Evolutionary conservation across 2,797 vertebrate species (phyloP).

Genomic region (Coregonus sp.): DNA sequence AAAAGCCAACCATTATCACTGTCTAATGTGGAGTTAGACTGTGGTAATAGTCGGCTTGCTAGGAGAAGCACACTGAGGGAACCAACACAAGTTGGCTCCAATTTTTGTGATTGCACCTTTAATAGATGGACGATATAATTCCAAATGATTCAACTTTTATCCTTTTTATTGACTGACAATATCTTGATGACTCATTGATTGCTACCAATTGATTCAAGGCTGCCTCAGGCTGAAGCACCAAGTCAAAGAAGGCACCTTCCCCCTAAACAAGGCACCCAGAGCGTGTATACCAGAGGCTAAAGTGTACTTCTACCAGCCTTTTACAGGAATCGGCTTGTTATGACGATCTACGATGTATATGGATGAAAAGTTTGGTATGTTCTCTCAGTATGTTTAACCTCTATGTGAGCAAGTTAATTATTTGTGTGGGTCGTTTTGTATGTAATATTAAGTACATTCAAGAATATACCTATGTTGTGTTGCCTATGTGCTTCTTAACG

Average conservation of each 20-base stretch:
- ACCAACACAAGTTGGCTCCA: neutral
- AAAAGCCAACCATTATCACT: conserved; percentile 10
- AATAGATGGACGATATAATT: neutral
- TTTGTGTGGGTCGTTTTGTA: neutral
- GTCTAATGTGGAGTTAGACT: neutral
- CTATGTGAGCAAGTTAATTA: neutral
- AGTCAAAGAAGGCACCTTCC: neutral
- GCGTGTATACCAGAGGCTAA: neutral
- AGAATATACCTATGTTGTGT: neutral
- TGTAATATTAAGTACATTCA: neutral
- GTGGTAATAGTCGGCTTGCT: conserved; percentile 5
- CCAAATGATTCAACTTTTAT: neutral
- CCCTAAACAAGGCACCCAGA: neutral
- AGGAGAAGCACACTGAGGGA: neutral
- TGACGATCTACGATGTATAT: neutral
- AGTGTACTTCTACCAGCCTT: neutral
- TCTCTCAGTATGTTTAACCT: neutral
- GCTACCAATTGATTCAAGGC: neutral
- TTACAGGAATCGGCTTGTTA: neutral
- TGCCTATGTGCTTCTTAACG: neutral
- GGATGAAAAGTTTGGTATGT: neutral
- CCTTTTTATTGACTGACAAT: neutral
- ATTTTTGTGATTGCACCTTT: neutral
- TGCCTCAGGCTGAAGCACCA: neutral
- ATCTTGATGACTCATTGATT: neutral